Base-by-base conservation (phyloP, 2,888 invertebrate species). In the Drosophila mimica region DNA sequence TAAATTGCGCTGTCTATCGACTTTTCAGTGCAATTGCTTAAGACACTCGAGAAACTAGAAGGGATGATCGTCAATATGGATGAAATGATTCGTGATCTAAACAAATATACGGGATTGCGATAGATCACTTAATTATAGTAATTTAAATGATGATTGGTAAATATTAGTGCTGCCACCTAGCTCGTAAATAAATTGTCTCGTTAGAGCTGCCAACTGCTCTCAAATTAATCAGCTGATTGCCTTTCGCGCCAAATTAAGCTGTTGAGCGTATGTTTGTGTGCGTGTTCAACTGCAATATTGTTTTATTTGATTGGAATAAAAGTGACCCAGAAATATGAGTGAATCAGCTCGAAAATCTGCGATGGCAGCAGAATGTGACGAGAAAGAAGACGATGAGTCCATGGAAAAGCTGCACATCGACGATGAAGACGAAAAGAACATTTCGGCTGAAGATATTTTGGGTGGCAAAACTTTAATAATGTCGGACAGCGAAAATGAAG, bases 401-500 rank as follows among this genome's bases (percentile, higher is more conserved):
- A 88, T 88, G 90, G 90, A 88, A 76, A 74, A 70, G 46, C 54
- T 85, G n/a, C 62, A 70, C 59, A 33, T 77, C n/a, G 79, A 79
- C 43, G 85, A 78, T 7, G 88, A 88, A 66, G 90, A 86, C 59
- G 79, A 79, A 20, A 87, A 87, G 58, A 88, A 91, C 67, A 52
- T 69, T 25, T 89, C 91, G 6, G 76, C 79, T 0, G 91, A 92
- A 72, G 91, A 91, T 69, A 77, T 91, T 34, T 74, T 92, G n/a
- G 92, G 91, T 51, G 82, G 88, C 25, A 89, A 91, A 38, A 91
- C 88, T 51, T 79, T 92, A 30, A 57, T 84, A 38, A 77, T 92
- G 82, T 92, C 92, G 8, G 92, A 89, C 8, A 90, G 91, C 7
- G 92, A 92, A 43, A 56, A 56, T n/a, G 82, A 80, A 13, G 89